Percentiles rank a stretch among this genome's conserved stretches.
Conservation (phyloP, 2,113 vertebrate species). For the Bubo scandiacus region DNA sequence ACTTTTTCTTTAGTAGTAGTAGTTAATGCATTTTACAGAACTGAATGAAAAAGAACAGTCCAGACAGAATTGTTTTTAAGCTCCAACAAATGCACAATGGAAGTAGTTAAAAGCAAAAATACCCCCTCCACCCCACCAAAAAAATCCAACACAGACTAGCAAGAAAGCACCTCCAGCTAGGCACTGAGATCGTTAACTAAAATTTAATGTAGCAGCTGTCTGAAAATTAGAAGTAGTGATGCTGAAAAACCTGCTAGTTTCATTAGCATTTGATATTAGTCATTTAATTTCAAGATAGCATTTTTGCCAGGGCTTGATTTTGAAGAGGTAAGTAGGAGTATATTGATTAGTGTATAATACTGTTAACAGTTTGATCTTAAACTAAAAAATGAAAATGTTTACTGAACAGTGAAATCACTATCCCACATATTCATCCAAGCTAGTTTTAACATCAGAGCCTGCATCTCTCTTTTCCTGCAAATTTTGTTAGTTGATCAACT, state of each 20-base stretch:
- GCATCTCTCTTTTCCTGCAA: background rate
- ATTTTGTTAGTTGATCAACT: background rate
- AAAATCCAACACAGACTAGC: background rate
- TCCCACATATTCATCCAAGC: background rate
- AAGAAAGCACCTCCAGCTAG: conserved; percentile 54
- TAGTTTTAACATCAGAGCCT: background rate
- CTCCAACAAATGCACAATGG: conserved; percentile 38
- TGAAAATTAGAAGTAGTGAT: conserved; percentile 45
- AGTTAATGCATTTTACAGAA: conserved; percentile 39
- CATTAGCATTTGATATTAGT: background rate
- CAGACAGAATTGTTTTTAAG: conserved; percentile 51
- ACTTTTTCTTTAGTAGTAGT: background rate
- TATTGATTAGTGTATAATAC: background rate
- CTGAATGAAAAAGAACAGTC: conserved; percentile 5
- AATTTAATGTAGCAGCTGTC: conserved; percentile 63
- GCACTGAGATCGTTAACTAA: conserved; percentile 49
- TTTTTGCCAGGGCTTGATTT: background rate
- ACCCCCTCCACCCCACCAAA: background rate
- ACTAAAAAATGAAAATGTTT: background rate
- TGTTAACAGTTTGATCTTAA: background rate
- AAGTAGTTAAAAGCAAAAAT: conserved; percentile 32
- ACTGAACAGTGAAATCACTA: background rate
- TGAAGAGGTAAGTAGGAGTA: background rate
- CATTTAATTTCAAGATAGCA: background rate
- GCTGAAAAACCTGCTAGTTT: conserved; percentile 53